Conservation (phyloP, 1,140 invertebrate species). For the Ephestia elutella region DNA sequence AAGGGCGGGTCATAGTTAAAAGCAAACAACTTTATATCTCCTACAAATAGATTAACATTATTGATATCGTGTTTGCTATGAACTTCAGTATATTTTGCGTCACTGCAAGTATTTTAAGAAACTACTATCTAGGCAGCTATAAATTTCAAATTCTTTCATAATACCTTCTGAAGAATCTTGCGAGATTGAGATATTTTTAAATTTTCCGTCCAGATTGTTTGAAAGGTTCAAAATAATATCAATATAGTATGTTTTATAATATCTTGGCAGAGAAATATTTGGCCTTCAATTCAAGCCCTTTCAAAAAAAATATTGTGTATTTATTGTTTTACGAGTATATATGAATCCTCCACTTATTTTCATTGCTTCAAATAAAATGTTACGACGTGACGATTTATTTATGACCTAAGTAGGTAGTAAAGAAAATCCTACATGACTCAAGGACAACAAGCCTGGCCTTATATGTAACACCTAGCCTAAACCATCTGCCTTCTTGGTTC, state of each 20-base stretch:
- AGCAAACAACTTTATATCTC: constrained; percentile 47
- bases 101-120: constrained; percentile 32
- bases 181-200: constrained; percentile 3
- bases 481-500: too few species aligned
- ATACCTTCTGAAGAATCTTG: constrained; percentile 8
- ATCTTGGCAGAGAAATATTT: not conserved
- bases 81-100: constrained; percentile 46
- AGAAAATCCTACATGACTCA: too few species aligned
- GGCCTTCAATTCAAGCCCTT: not conserved
- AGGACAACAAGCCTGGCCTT: too few species aligned
- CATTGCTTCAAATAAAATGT: not conserved
- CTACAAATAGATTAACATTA: constrained; percentile 41
- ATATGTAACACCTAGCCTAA: too few species aligned
- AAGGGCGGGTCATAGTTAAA: constrained; percentile 48
- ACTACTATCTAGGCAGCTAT: constrained; percentile 16
- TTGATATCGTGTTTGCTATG: constrained; percentile 48
- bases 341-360: not conserved
- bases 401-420: too few species aligned
- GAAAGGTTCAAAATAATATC: constrained; percentile 8
- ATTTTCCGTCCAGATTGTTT: not conserved
- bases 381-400: not conserved
- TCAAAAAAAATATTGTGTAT: not conserved
- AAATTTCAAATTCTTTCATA: constrained; percentile 12
- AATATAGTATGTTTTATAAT: not conserved
- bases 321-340: not conserved